phyloP scores from a whole-genome alignment of 92 coral and sea anemone genomes.

The Zoanthus sansibaricus region DNA sequence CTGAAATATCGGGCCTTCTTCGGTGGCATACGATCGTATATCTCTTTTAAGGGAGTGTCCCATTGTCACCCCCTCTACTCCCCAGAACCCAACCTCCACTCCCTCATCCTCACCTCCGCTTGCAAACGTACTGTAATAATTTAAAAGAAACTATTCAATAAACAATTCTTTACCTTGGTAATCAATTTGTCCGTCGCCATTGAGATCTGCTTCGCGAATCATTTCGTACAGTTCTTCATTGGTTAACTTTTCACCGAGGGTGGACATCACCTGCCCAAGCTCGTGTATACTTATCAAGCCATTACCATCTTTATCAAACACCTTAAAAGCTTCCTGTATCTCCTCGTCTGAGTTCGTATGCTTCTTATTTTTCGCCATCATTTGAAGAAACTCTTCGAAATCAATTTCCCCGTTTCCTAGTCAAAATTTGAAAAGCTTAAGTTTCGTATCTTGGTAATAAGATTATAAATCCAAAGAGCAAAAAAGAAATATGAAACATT shows the following conservation, averaged over 20 bases:
- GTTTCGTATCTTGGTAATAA: not conserved
- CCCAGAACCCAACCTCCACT: no score
- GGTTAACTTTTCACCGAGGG: constrained; percentile 86
- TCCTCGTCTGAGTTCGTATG: constrained; percentile 84
- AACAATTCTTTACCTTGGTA: constrained; percentile 61
- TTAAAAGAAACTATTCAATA: no score
- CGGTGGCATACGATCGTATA: no score
- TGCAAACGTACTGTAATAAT: no score
- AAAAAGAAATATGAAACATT: no score
- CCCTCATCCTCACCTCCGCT: no score
- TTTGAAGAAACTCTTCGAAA: constrained; percentile 86
- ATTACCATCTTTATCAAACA: constrained; percentile 88
- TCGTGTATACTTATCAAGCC: constrained; percentile 88
- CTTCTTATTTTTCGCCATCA: constrained; percentile 87
- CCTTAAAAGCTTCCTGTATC: constrained; percentile 85
- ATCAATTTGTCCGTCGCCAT: constrained; percentile 91
- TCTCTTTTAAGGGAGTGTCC: no score
- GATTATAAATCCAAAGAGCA: no score
- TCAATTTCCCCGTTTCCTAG: constrained; percentile 94
- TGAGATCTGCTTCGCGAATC: constrained; percentile 90
- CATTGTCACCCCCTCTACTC: no score
- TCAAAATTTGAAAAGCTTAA: not conserved
- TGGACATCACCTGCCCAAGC: constrained; percentile 82
- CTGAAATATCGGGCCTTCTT: no score
- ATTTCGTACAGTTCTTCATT: constrained; percentile 96